Evolutionary conservation across 2,888 invertebrate genomes (phyloP).

Genomic region (Lasioglossum lativentre): DNA sequence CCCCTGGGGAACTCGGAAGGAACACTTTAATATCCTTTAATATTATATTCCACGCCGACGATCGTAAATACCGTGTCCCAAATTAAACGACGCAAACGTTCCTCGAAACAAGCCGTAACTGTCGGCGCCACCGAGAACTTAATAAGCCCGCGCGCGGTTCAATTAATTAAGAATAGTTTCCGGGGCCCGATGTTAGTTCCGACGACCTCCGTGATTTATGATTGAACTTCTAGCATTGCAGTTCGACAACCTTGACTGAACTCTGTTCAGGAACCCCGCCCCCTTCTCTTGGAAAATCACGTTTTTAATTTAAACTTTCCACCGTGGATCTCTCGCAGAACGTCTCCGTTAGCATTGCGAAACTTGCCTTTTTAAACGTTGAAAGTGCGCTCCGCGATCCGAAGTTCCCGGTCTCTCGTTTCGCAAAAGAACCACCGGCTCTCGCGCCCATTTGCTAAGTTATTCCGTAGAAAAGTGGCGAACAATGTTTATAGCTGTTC

Average conservation of each 20-base stretch:
- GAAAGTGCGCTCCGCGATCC: not conserved
- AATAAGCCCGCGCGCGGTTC: not conserved
- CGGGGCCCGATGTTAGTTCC: not conserved
- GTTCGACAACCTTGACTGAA: not conserved
- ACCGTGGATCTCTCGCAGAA: not conserved
- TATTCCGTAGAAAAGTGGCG: not conserved
- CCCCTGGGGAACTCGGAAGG: conserved; percentile 13
- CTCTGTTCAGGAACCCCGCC: not conserved
- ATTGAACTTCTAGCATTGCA: not conserved
- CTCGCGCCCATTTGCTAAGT: not conserved
- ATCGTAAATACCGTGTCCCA: conserved; percentile 44
- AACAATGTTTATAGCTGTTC: not conserved
- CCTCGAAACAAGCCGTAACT: conserved; percentile 21
- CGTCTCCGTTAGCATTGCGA: not conserved
- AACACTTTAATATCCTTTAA: conserved; percentile 52
- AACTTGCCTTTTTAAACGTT: not conserved
- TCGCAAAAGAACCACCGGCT: not conserved
- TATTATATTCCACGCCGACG: conserved; percentile 44
- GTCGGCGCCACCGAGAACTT: not conserved
- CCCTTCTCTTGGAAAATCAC: not conserved
- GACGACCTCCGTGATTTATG: not conserved
- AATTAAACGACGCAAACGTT: conserved; percentile 17
- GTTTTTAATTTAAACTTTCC: conserved; percentile 8
- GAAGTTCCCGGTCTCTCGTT: not conserved
- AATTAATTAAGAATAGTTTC: conserved; percentile 1